A percentile compares a stretch with the other conserved stretches of the same genome.
Conservation (phyloP, 2,888 invertebrate species). For the Diabrotica balteata region DNA sequence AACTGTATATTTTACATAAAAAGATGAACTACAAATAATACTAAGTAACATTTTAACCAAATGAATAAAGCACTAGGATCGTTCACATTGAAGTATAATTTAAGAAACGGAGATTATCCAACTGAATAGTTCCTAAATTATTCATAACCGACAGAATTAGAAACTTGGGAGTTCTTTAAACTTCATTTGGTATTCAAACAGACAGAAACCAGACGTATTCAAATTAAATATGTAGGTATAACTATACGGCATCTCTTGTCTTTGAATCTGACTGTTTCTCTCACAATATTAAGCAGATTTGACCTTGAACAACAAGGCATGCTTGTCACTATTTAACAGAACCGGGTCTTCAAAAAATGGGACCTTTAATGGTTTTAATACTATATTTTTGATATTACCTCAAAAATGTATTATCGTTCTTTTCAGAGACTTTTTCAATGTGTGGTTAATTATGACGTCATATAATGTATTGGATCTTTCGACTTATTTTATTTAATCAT, state of each 20-base stretch:
- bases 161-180: constrained; percentile 16
- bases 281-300: constrained; percentile 12
- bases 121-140: constrained; percentile 7
- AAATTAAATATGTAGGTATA: constrained; percentile 30
- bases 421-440: too few species aligned
- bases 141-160: constrained; percentile 11
- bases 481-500: too few species aligned
- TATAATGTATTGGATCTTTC: too few species aligned
- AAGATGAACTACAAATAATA: too few species aligned
- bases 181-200: constrained; percentile 31
- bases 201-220: constrained; percentile 38
- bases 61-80: too few species aligned
- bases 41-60: too few species aligned
- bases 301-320: constrained; percentile 7
- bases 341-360: neutral
- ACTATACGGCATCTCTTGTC: constrained; percentile 1
- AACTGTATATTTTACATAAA: too few species aligned
- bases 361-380: too few species aligned
- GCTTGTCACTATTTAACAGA: constrained; percentile 4
- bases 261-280: constrained; percentile 7
- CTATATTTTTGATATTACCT: too few species aligned
- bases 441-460: too few species aligned
- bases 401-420: too few species aligned
- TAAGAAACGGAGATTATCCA: neutral
- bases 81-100: too few species aligned